A percentile compares a stretch with the other conserved stretches of the same genome.
These are phyloP conservation scores for Palythoa grandis DNA, from an alignment of 92 coral and sea anemone species.

Conservation along the genomic window DNA sequence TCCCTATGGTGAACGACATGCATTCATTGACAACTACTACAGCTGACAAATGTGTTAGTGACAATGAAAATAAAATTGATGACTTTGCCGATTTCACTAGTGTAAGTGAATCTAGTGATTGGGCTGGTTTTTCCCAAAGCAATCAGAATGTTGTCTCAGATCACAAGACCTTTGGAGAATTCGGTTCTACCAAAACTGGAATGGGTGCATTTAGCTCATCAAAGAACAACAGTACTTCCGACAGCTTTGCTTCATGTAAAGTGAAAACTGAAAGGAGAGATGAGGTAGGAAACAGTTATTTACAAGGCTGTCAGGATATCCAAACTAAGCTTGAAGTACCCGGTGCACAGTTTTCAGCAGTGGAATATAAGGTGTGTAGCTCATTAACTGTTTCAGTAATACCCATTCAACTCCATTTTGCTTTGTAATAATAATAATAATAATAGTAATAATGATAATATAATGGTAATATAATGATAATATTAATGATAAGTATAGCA, in stretches of 20 bases:
- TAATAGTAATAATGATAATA: too few relatives aligned
- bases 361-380: slow-evolving; percentile 20
- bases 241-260: neutral
- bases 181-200: slow-evolving; percentile 10
- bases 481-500: too few relatives aligned
- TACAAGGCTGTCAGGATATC: neutral
- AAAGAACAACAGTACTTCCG: neutral
- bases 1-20: neutral
- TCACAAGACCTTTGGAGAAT: slow-evolving; percentile 22
- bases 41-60: slow-evolving; percentile 28
- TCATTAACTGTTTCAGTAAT: neutral
- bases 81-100: neutral
- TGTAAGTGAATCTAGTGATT: slow-evolving; percentile 12
- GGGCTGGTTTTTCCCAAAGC: slow-evolving; percentile 14
- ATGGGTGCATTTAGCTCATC: neutral
- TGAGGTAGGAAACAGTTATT: neutral
- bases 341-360: neutral
- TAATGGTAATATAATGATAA: too few relatives aligned
- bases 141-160: neutral
- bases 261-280: neutral
- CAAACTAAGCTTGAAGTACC: neutral
- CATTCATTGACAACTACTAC: neutral
- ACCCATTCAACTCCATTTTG: too few relatives aligned
- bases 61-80: neutral
- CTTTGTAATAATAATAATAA: too few relatives aligned